Conservation (phyloP, 2,888 invertebrate genomes). For the Sthenelais limicola region DNA sequence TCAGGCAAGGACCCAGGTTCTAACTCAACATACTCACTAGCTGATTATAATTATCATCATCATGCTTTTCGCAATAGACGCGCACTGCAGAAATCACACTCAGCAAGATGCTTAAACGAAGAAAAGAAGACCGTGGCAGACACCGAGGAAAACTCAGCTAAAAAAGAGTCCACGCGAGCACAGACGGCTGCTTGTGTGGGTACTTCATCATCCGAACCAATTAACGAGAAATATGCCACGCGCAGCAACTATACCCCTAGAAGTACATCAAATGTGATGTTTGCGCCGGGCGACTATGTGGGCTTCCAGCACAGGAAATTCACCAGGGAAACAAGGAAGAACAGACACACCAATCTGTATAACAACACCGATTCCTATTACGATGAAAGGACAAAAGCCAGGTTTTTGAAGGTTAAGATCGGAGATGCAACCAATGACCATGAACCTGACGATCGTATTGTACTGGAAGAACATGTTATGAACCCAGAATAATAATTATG, state of each 20-base stretch:
- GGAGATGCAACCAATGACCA: neutral
- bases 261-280: slow-evolving; percentile 26
- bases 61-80: neutral
- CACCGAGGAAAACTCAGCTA: neutral
- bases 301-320: slow-evolving; percentile 21
- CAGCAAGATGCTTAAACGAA: slow-evolving; percentile 6
- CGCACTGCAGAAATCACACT: neutral
- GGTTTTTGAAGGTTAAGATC: slow-evolving; percentile 18
- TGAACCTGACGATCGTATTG: neutral
- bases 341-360: neutral
- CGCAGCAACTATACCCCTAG: slow-evolving; percentile 19
- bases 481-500: too few species aligned
- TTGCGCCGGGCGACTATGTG: slow-evolving; percentile 26
- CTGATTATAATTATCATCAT: neutral
- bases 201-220: slow-evolving; percentile 26
- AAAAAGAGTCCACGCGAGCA: neutral
- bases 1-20: too few species aligned
- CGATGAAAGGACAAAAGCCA: slow-evolving; percentile 12
- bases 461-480: neutral
- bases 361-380: too few species aligned
- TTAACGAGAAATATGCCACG: slow-evolving; percentile 12
- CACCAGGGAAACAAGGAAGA: neutral
- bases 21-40: too few species aligned
- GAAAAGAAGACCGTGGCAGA: neutral
- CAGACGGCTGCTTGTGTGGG: slow-evolving; percentile 24